These are phyloP conservation scores for Drosophila athabasca DNA, from an alignment of 1,140 invertebrate species.

Conservation along the genomic window DNA sequence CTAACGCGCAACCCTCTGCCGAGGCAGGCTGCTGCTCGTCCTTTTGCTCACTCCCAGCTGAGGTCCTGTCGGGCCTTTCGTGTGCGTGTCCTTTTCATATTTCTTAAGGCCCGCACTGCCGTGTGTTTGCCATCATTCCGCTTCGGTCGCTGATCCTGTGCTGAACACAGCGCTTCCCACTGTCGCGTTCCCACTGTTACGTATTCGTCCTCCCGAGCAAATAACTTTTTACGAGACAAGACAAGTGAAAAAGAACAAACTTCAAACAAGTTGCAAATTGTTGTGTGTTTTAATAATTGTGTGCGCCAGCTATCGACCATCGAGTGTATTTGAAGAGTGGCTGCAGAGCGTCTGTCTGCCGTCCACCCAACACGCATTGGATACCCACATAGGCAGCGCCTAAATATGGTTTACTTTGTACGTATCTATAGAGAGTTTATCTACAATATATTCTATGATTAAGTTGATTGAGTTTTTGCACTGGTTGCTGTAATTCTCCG, in stretches of 20 bases:
- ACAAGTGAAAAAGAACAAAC: conserved; percentile 18
- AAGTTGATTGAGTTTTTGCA: too few species aligned
- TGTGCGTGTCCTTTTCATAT: conserved; percentile 68
- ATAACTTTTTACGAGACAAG: conserved; percentile 31
- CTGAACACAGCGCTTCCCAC: conserved; percentile 58
- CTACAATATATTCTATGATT: too few species aligned
- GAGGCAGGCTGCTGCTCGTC: too few species aligned
- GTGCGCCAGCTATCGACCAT: conserved; percentile 6
- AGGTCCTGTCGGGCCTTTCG: conserved; percentile 7
- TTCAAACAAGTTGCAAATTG: background rate
- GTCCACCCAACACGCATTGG: conserved; percentile 60
- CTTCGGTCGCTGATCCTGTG: conserved; percentile 77
- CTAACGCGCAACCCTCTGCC: conserved; percentile 43
- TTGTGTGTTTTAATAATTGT: conserved; percentile 13
- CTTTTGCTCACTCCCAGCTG: too few species aligned
- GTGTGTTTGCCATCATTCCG: conserved; percentile 74
- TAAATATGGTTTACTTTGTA: conserved; percentile 84
- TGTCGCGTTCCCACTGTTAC: conserved; percentile 13
- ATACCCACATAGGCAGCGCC: conserved; percentile 67
- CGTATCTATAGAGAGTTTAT: conserved; percentile 41
- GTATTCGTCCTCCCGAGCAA: conserved; percentile 24
- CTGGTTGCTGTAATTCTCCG: background rate
- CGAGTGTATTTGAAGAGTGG: conserved; percentile 20
- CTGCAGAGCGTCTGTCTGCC: conserved; percentile 1
- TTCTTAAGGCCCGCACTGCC: conserved; percentile 68